Conservation (phyloP, 2,113 vertebrate genomes). For the Pedionomus torquatus region DNA sequence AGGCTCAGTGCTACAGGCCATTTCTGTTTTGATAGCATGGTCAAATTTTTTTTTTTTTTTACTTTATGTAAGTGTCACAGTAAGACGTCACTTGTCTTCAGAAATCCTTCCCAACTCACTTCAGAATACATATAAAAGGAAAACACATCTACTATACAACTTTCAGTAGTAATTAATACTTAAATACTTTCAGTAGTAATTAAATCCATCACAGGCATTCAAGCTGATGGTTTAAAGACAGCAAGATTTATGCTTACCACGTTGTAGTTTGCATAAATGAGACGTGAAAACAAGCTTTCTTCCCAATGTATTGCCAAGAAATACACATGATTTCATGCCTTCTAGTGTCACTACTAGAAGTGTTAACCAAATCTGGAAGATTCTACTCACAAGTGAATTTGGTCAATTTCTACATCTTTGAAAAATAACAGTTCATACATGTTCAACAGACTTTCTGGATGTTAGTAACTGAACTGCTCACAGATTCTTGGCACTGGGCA, state of each 20-base stretch:
- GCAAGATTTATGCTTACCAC: neutral
- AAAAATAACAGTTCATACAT: fast-evolving
- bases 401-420: neutral
- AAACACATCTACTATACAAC: neutral
- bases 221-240: neutral
- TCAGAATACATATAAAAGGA: neutral
- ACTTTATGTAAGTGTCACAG: no score
- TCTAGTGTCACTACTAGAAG: neutral
- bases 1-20: neutral
- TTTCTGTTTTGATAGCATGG: neutral
- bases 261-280: neutral
- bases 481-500: neutral
- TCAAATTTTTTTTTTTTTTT: neutral
- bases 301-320: neutral
- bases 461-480: neutral
- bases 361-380: fast-evolving
- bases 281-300: neutral
- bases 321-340: neutral
- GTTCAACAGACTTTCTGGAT: neutral
- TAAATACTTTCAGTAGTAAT: neutral
- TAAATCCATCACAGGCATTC: neutral
- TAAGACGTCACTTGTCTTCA: neutral
- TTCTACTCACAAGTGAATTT: neutral
- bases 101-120: neutral
- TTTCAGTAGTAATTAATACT: neutral